These are phyloP conservation scores for Brienomyrus longianalis DNA, from an alignment of 2,113 vertebrate genomes.

Conservation along the genomic window DNA sequence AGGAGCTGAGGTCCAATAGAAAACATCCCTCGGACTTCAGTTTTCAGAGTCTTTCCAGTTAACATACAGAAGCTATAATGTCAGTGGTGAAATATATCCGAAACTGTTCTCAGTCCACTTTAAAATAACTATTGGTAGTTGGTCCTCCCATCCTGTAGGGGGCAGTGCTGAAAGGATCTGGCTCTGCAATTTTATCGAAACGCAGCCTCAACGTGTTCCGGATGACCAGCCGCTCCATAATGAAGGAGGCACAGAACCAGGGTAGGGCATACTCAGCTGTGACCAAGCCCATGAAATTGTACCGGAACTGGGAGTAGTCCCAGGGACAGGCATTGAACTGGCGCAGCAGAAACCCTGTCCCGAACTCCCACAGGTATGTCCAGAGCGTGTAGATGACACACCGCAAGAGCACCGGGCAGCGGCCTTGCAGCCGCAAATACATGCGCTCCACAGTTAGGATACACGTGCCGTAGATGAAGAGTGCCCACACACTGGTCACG, in stretches of 20 bases:
- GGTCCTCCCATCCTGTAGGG: conserved; percentile 10
- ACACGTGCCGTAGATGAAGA: conserved; percentile 97
- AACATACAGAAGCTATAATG: not conserved
- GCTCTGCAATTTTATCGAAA: conserved; percentile 72
- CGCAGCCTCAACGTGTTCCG: conserved; percentile 86
- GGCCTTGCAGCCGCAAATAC: conserved; percentile 79
- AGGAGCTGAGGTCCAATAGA: not conserved
- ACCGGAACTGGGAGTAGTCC: conserved; percentile 95
- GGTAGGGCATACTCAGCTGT: conserved; percentile 93
- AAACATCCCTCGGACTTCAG: not conserved
- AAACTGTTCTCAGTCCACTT: conserved; percentile 68
- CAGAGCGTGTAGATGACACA: conserved; percentile 93
- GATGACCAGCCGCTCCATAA: conserved; percentile 89
- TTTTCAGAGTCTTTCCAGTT: not conserved
- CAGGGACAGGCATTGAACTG: conserved; percentile 95
- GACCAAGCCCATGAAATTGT: conserved; percentile 96
- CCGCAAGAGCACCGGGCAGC: conserved; percentile 77
- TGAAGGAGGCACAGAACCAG: conserved; percentile 92
- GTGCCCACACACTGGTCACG: conserved; percentile 94
- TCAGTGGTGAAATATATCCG: not conserved
- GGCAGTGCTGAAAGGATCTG: conserved; percentile 29
- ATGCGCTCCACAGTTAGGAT: conserved; percentile 94
- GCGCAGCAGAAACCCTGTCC: conserved; percentile 82
- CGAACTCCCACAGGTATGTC: conserved; percentile 96
- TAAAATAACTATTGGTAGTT: conserved; percentile 74